phyloP scores from a whole-genome alignment of 2,888 invertebrate species.

The Abrostola tripartita region DNA sequence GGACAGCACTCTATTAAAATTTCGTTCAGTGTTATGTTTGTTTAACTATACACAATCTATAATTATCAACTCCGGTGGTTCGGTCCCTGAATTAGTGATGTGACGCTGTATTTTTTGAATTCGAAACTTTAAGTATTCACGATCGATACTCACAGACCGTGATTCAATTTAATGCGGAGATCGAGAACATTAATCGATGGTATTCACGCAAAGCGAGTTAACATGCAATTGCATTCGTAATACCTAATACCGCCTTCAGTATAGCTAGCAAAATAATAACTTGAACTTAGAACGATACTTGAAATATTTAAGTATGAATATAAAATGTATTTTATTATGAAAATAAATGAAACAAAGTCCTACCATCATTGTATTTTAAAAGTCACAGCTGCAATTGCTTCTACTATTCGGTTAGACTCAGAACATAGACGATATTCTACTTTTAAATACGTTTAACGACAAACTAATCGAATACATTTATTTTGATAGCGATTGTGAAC shows the following conservation, averaged over 20 bases:
- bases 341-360: background rate
- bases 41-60: conserved; percentile 66
- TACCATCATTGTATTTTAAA: background rate
- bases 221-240: conserved; percentile 26
- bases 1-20: conserved; percentile 52
- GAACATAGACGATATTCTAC: background rate
- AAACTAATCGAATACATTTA: background rate
- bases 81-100: conserved; percentile 32
- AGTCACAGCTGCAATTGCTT: background rate
- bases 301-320: background rate
- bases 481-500: conserved; percentile 7
- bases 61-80: conserved; percentile 76
- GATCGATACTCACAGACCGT: conserved; percentile 8
- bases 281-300: background rate
- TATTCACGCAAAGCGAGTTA: conserved; percentile 33
- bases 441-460: too few species aligned
- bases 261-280: background rate
- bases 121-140: conserved; percentile 15
- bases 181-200: conserved; percentile 24
- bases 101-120: conserved; percentile 10
- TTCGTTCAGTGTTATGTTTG: conserved; percentile 64
- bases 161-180: conserved; percentile 21
- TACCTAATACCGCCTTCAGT: background rate
- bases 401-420: background rate
- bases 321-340: background rate